A percentile compares a stretch with the other conserved stretches of the same genome.
phyloP scores from a whole-genome alignment of 1,140 invertebrate genomes.

The Metopolophium dirhodum region DNA sequence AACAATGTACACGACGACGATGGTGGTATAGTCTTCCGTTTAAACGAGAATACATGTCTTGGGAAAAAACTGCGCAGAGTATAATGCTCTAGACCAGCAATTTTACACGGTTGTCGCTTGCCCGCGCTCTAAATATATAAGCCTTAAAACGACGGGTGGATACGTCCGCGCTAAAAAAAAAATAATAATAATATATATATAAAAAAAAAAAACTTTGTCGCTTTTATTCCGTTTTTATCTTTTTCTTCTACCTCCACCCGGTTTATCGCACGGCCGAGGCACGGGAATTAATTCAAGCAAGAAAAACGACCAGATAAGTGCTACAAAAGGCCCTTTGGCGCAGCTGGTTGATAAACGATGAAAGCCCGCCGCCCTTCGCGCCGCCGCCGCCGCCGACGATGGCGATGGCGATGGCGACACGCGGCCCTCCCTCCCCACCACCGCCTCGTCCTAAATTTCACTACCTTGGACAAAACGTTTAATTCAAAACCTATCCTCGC shows the following conservation, averaged over 20 bases:
- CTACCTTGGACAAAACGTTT: slow-evolving; percentile 29
- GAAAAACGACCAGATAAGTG: slow-evolving; percentile 56
- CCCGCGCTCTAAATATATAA: neutral
- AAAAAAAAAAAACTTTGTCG: slow-evolving; percentile 38
- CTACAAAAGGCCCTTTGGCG: slow-evolving; percentile 44
- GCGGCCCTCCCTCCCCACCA: neutral
- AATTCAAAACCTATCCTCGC: neutral
- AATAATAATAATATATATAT: slow-evolving; percentile 18
- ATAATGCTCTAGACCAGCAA: slow-evolving; percentile 8
- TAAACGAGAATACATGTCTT: slow-evolving; percentile 16
- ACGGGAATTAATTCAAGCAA: slow-evolving; percentile 52
- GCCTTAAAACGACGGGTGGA: neutral
- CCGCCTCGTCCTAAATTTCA: neutral
- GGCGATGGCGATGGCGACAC: neutral
- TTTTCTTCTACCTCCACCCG: slow-evolving; percentile 22
- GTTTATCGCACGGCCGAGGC: slow-evolving; percentile 42
- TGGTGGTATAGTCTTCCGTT: neutral
- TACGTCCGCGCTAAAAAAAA: neutral
- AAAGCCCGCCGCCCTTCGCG: neutral
- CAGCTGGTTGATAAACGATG: slow-evolving; percentile 47
- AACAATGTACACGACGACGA: neutral
- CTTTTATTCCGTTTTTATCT: slow-evolving; percentile 48
- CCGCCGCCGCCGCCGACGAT: too few species aligned
- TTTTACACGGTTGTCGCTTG: slow-evolving; percentile 5
- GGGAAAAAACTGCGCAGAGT: neutral